Percentiles rank a stretch among this genome's conserved stretches.
Conservation (phyloP, 2,797 vertebrate genomes). For the Adelosebastes latens region DNA sequence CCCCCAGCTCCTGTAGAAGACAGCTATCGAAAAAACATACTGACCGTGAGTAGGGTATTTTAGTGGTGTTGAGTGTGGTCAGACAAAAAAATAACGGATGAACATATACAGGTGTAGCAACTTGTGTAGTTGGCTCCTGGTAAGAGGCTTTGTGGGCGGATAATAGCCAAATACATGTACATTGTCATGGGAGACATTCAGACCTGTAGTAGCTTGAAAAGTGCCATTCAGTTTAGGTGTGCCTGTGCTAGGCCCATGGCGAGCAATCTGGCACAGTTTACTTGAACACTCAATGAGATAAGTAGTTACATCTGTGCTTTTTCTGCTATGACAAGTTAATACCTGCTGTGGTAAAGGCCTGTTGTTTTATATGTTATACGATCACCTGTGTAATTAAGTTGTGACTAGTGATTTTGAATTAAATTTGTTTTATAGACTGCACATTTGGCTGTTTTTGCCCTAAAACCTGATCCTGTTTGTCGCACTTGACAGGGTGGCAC, state of each 20-base stretch:
- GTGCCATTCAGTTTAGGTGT: background rate
- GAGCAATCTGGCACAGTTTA: background rate
- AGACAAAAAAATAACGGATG: background rate
- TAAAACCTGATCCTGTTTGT: slow-evolving; percentile 12
- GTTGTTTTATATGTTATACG: background rate
- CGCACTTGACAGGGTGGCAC: slow-evolving; percentile 86
- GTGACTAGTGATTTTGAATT: background rate
- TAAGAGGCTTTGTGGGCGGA: background rate
- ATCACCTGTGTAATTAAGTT: background rate
- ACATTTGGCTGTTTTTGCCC: background rate
- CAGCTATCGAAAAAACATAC: slow-evolving; percentile 77
- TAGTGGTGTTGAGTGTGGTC: background rate
- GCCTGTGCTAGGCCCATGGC: background rate
- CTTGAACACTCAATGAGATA: background rate
- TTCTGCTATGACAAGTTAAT: background rate
- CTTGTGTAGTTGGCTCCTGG: background rate
- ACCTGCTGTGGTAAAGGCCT: background rate
- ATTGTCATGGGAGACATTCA: background rate
- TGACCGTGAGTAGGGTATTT: slow-evolving; percentile 76
- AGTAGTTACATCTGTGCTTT: background rate
- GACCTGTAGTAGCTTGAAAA: background rate
- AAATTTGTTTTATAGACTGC: background rate
- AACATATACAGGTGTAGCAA: background rate
- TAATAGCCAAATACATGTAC: too few relatives aligned
- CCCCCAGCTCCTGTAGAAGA: slow-evolving; percentile 86